Conservation (phyloP, 1,140 invertebrate species). For the Drosophila melanogaster region DNA sequence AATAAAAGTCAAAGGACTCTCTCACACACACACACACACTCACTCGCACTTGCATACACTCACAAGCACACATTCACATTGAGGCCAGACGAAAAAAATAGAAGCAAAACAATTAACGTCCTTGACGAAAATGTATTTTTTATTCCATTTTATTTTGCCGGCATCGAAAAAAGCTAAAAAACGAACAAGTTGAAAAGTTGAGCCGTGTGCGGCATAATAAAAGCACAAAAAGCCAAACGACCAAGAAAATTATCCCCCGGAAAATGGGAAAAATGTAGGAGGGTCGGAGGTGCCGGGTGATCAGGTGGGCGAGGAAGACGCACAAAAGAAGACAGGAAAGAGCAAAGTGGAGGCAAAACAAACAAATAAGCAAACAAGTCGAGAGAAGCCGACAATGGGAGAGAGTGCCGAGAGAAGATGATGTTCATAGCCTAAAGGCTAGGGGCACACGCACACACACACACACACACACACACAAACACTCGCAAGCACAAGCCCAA, state of each 20-base stretch:
- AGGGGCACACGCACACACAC: neutral
- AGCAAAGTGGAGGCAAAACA: slow-evolving; percentile 57
- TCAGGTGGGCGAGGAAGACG: slow-evolving; percentile 10
- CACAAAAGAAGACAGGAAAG: slow-evolving; percentile 56
- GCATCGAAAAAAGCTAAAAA: slow-evolving; percentile 69
- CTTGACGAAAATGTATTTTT: slow-evolving; percentile 79
- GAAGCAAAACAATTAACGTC: slow-evolving; percentile 84
- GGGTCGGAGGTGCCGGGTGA: neutral
- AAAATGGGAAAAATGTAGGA: neutral
- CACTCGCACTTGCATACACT: slow-evolving; percentile 16
- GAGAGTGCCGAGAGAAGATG: slow-evolving; percentile 66
- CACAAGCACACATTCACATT: slow-evolving; percentile 20
- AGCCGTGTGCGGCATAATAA: slow-evolving; percentile 65
- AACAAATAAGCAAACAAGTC: slow-evolving; percentile 74
- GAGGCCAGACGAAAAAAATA: slow-evolving; percentile 70
- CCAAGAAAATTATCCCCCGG: slow-evolving; percentile 66
- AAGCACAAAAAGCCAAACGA: slow-evolving; percentile 63
- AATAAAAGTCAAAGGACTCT: slow-evolving; percentile 77
- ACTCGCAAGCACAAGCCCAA: neutral
- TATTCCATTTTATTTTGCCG: slow-evolving; percentile 58
- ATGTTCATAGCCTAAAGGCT: slow-evolving; percentile 40
- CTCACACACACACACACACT: slow-evolving; percentile 15
- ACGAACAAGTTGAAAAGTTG: slow-evolving; percentile 68
- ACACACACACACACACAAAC: slow-evolving; percentile 14
- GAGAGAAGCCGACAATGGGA: slow-evolving; percentile 40